phyloP scores from a whole-genome alignment of 2,888 invertebrate genomes.

The Pammene aurita region DNA sequence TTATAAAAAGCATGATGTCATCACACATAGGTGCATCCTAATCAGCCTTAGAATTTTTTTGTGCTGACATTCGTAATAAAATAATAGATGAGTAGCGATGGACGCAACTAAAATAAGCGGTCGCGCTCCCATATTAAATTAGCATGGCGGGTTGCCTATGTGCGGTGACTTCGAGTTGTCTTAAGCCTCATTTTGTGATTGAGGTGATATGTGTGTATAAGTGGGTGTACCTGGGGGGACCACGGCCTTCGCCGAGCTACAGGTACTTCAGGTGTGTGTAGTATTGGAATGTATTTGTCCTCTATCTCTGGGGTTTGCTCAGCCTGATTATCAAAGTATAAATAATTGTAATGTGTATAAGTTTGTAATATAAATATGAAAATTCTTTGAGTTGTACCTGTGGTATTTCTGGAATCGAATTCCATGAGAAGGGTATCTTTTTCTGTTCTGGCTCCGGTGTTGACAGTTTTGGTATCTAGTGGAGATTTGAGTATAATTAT shows the following conservation, averaged over 20 bases:
- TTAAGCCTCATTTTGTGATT: too few species aligned
- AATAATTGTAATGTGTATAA: slow-evolving; percentile 36
- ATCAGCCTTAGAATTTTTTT: too few species aligned
- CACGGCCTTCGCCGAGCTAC: slow-evolving; percentile 71
- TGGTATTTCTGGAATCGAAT: slow-evolving; percentile 77
- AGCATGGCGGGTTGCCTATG: too few species aligned
- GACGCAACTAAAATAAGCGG: too few species aligned
- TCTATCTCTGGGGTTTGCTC: slow-evolving; percentile 77
- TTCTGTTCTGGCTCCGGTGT: slow-evolving; percentile 61
- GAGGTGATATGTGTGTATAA: too few species aligned
- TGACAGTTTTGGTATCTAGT: slow-evolving; percentile 65
- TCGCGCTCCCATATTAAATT: neutral
- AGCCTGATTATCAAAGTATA: slow-evolving; percentile 60
- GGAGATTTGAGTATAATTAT: slow-evolving; percentile 42
- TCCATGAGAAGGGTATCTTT: slow-evolving; percentile 74
- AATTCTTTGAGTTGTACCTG: slow-evolving; percentile 62
- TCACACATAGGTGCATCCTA: too few species aligned
- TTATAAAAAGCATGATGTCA: too few species aligned
- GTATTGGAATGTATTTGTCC: slow-evolving; percentile 72
- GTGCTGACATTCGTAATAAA: too few species aligned
- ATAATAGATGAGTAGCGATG: too few species aligned
- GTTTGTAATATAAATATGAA: slow-evolving; percentile 28
- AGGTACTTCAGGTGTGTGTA: slow-evolving; percentile 64
- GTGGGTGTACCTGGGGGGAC: slow-evolving; percentile 70
- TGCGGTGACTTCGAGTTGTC: too few species aligned